phyloP scores from a whole-genome alignment of 2,113 vertebrate species.

The Tor tambroides region DNA sequence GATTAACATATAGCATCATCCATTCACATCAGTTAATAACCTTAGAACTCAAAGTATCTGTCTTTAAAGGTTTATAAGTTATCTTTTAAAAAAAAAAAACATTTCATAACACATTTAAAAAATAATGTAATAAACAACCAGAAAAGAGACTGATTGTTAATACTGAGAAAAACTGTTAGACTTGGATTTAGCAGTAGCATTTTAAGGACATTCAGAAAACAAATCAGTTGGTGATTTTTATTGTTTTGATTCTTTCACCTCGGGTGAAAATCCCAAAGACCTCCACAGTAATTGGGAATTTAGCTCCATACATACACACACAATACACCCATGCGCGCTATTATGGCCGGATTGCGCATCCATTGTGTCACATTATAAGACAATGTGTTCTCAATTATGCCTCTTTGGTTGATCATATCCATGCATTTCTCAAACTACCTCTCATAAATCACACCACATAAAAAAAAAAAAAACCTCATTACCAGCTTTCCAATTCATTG shows the following conservation, averaged over 20 bases:
- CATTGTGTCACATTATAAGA: slow-evolving; percentile 48
- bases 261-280: slow-evolving; percentile 2
- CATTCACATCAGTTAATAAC: no score
- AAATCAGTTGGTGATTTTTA: neutral
- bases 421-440: slow-evolving; percentile 58
- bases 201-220: neutral
- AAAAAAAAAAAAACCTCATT: slow-evolving; percentile 64
- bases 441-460: slow-evolving; percentile 61
- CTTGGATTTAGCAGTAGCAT: neutral
- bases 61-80: no score
- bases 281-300: slow-evolving; percentile 34
- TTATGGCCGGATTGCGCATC: neutral
- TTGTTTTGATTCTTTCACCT: neutral
- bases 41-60: no score
- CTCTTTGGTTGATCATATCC: slow-evolving; percentile 53
- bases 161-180: no score
- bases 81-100: no score
- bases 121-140: neutral
- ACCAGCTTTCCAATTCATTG: slow-evolving; percentile 61
- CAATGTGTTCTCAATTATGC: slow-evolving; percentile 36
- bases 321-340: slow-evolving; percentile 10
- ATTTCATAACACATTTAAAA: no score
- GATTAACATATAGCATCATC: no score
- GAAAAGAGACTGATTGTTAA: neutral
- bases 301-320: slow-evolving; percentile 5